Evolutionary conservation across 2,888 invertebrate species (phyloP).

Genomic region (Chironomus tentans): DNA sequence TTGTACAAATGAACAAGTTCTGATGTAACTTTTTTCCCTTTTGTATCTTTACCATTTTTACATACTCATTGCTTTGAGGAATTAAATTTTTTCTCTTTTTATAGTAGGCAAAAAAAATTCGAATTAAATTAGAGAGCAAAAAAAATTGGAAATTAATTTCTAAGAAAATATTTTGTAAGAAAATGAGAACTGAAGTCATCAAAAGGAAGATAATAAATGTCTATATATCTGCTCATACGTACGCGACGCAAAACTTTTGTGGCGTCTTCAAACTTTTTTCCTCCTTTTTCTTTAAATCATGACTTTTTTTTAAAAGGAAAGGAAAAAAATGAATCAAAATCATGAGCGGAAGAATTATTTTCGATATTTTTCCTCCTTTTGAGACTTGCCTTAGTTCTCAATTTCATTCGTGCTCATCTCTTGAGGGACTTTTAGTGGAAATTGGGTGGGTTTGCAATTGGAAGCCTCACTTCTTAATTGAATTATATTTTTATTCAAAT

Average conservation of each 20-base stretch:
- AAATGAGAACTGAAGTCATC: background rate
- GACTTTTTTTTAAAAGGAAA: background rate
- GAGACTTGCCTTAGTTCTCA: background rate
- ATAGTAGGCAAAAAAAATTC: too few relatives aligned
- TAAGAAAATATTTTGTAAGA: background rate
- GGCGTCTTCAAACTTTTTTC: conserved; percentile 19
- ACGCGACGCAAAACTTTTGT: conserved; percentile 11
- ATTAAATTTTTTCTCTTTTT: background rate
- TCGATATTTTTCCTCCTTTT: conserved; percentile 8
- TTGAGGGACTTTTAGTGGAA: too few relatives aligned
- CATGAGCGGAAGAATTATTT: conserved; percentile 21
- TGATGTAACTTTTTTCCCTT: background rate
- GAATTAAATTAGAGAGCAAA: too few relatives aligned
- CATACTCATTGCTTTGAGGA: background rate
- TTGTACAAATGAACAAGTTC: background rate
- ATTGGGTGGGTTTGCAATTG: too few relatives aligned
- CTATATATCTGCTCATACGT: too few relatives aligned
- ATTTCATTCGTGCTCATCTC: too few relatives aligned
- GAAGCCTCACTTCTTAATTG: too few relatives aligned
- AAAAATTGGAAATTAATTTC: too few relatives aligned
- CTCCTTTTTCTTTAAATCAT: background rate
- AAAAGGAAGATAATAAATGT: too few relatives aligned
- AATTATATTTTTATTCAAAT: too few relatives aligned
- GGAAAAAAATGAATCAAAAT: background rate
- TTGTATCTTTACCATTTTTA: background rate